These are phyloP conservation scores for Neodiprion virginianus DNA, from an alignment of 1,140 invertebrate species.

Conservation along the genomic window DNA sequence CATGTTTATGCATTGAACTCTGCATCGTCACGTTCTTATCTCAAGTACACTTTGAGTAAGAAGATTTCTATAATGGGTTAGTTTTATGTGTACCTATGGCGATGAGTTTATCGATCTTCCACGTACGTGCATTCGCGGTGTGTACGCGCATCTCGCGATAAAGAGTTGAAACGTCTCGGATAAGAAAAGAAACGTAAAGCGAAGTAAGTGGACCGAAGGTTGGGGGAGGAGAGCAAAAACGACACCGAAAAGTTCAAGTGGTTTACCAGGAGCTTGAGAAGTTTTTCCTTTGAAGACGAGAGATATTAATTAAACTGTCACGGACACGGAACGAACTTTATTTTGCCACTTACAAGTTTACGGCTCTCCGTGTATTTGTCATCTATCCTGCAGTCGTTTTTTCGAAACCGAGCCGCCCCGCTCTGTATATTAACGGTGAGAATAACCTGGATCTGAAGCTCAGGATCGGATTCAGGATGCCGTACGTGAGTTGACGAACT, in stretches of 20 bases:
- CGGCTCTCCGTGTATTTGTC: conserved; percentile 15
- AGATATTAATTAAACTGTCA: conserved; percentile 63
- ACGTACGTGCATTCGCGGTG: too few species aligned
- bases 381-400: conserved; percentile 1
- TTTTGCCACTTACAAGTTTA: conserved; percentile 62
- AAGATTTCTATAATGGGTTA: too few species aligned
- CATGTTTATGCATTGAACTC: too few species aligned
- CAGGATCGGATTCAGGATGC: not conserved
- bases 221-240: not conserved
- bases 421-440: not conserved
- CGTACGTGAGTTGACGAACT: not conserved
- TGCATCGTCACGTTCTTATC: too few species aligned
- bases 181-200: not conserved
- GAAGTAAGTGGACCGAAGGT: not conserved
- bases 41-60: too few species aligned
- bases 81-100: too few species aligned
- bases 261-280: conserved; percentile 51
- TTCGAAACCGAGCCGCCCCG: not conserved
- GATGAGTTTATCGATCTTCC: too few species aligned
- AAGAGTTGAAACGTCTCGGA: not conserved
- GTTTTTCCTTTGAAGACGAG: conserved; percentile 59
- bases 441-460: not conserved
- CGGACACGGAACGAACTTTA: conserved; percentile 58
- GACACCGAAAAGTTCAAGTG: conserved; percentile 52
- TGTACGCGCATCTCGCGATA: not conserved